Evolutionary conservation across 2,797 vertebrate species (phyloP).

Genomic region (Menidia menidia): DNA sequence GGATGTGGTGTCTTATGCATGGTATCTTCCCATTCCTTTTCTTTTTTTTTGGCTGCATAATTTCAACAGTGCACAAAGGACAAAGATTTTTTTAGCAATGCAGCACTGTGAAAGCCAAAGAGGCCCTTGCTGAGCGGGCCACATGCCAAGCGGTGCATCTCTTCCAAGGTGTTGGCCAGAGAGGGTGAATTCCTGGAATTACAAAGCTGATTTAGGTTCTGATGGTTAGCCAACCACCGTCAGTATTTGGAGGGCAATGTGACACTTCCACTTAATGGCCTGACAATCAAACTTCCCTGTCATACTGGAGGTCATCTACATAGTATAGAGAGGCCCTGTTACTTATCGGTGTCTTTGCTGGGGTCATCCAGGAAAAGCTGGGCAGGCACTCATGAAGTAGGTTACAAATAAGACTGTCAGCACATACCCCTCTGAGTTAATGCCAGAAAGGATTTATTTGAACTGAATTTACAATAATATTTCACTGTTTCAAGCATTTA

Average conservation of each 20-base stretch:
- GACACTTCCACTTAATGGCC: conserved; percentile 69
- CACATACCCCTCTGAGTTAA: conserved; percentile 56
- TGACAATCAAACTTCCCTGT: conserved; percentile 51
- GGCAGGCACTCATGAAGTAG: conserved; percentile 31
- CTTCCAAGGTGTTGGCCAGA: conserved; percentile 45
- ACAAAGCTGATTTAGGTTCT: conserved; percentile 54
- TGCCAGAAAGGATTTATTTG: conserved; percentile 36
- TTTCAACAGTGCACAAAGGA: conserved; percentile 34
- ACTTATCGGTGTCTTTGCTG: conserved; percentile 15
- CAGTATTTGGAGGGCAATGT: conserved; percentile 75
- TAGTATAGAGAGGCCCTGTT: conserved; percentile 1
- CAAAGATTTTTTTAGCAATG: conserved; percentile 57
- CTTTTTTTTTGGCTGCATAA: conserved; percentile 29
- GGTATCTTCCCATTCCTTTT: conserved; percentile 34
- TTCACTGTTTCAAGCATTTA: conserved; percentile 48
- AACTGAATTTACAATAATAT: conserved; percentile 55
- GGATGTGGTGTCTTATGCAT: conserved; percentile 10
- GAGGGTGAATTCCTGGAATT: conserved; percentile 50
- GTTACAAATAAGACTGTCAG: conserved; percentile 52
- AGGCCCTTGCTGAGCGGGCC: conserved; percentile 56
- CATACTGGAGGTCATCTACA: conserved; percentile 47
- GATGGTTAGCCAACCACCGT: conserved; percentile 62
- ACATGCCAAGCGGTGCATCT: conserved; percentile 66
- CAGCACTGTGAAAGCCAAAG: conserved; percentile 65
- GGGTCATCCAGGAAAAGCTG: conserved; percentile 34